Evolutionary conservation across 2,113 vertebrate genomes (phyloP).

Genomic region (Takifugu bimaculatus): DNA sequence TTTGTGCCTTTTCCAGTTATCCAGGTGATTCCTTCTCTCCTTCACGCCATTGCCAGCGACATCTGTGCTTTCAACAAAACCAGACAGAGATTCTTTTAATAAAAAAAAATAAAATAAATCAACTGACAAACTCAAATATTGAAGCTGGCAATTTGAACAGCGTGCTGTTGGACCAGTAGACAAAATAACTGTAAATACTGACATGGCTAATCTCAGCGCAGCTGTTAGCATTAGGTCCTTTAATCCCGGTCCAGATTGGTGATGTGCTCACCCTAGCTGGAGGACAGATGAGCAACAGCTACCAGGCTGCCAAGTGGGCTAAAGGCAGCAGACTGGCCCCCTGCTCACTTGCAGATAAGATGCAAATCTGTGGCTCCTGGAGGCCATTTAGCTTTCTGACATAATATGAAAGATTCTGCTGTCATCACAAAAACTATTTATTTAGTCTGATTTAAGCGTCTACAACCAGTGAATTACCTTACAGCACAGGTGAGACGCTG

Average conservation of each 20-base stretch:
- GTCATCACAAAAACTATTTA: conserved; percentile 15
- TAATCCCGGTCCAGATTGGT: conserved; percentile 69
- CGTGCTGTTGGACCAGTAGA: conserved; percentile 40
- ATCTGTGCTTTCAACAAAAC: neutral
- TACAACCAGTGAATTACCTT: neutral
- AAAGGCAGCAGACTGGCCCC: conserved; percentile 59
- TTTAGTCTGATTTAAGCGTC: neutral
- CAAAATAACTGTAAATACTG: conserved; percentile 74
- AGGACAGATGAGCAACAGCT: conserved; percentile 69
- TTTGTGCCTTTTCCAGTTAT: conserved; percentile 24
- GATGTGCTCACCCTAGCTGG: conserved; percentile 62
- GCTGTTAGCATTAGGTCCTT: conserved; percentile 67
- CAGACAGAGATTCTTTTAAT: neutral
- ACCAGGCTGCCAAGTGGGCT: conserved; percentile 70
- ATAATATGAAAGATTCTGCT: conserved; percentile 15
- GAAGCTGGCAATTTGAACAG: conserved; percentile 41
- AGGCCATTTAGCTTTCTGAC: conserved; percentile 19
- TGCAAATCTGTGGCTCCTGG: conserved; percentile 45
- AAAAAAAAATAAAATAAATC: conserved; percentile 1
- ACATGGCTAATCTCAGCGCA: conserved; percentile 69
- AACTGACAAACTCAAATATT: conserved; percentile 31
- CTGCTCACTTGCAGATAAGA: conserved; percentile 58
- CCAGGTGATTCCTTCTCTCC: conserved; percentile 6
- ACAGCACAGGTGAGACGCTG: neutral
- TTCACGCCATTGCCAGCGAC: conserved; percentile 5